Conservation (phyloP, 2,888 invertebrate genomes). For the Synanthedon tipuliformis region DNA sequence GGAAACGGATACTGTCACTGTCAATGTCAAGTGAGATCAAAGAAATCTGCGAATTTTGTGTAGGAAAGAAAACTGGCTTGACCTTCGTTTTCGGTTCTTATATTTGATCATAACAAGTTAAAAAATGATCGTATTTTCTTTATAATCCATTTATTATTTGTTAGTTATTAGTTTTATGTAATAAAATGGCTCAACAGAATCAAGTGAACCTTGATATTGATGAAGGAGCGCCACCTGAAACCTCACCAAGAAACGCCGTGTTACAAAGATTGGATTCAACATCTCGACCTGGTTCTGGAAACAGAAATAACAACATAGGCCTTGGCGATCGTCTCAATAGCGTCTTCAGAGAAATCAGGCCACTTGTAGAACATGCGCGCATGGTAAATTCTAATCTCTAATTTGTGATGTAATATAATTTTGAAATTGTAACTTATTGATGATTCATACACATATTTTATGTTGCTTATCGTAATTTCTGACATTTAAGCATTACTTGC, state of each 20-base stretch:
- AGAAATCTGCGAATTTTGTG: too few species aligned
- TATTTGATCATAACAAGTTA: constrained; percentile 12
- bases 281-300: constrained; percentile 32
- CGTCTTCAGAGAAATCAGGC: constrained; percentile 73
- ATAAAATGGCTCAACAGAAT: constrained; percentile 47
- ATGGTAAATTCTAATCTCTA: constrained; percentile 34
- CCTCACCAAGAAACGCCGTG: constrained; percentile 33
- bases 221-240: constrained; percentile 38
- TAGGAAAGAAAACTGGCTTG: constrained; percentile 4
- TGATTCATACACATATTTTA: constrained; percentile 5
- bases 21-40: too few species aligned
- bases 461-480: background rate
- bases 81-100: constrained; percentile 12
- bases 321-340: constrained; percentile 55
- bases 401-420: background rate
- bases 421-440: background rate
- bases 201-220: constrained; percentile 58
- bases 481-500: background rate
- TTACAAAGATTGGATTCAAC: constrained; percentile 44
- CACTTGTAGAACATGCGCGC: constrained; percentile 74
- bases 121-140: constrained; percentile 3
- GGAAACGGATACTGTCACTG: too few species aligned
- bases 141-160: constrained; percentile 7
- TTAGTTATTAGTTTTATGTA: constrained; percentile 4
- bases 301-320: constrained; percentile 45